Percentiles rank a stretch among this genome's conserved stretches.
phyloP scores from a whole-genome alignment of 2,797 vertebrate species.

The Anas flavirostris region DNA sequence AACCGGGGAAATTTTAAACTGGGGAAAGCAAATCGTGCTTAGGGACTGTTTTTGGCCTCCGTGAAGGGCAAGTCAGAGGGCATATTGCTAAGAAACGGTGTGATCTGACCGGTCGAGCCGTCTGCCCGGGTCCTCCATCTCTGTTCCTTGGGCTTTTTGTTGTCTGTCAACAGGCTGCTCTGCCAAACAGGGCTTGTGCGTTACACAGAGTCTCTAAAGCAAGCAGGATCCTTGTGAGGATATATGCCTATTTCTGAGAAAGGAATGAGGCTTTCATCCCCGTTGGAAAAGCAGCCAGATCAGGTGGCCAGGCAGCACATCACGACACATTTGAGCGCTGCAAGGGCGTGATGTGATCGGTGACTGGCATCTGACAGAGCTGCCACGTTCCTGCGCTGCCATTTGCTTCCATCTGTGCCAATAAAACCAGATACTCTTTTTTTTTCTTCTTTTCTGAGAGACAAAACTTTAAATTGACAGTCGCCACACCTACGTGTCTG shows the following conservation, averaged over 20 bases:
- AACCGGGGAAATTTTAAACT: not conserved
- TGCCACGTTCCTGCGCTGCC: not conserved
- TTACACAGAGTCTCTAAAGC: not conserved
- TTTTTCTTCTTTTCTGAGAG: not conserved
- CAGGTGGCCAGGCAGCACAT: rapidly evolving
- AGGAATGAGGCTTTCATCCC: rapidly evolving
- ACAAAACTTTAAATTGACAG: rapidly evolving
- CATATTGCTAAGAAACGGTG: rapidly evolving
- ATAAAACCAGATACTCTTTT: not conserved
- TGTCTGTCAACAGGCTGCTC: not conserved
- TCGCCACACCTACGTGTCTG: rapidly evolving
- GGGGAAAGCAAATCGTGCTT: not conserved
- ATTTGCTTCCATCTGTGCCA: not conserved
- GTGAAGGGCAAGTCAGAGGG: not conserved
- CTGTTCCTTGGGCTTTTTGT: not conserved
- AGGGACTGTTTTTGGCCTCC: not conserved
- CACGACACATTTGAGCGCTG: rapidly evolving
- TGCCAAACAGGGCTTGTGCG: rapidly evolving
- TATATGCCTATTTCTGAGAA: not conserved
- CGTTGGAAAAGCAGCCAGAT: not conserved
- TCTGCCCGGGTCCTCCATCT: not conserved
- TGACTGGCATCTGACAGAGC: rapidly evolving
- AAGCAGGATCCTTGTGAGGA: rapidly evolving
- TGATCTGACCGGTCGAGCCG: rapidly evolving
- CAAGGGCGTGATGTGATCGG: not conserved